Base-by-base conservation (phyloP, 2,888 invertebrate genomes). In the Drosophila nigricruria region DNA sequence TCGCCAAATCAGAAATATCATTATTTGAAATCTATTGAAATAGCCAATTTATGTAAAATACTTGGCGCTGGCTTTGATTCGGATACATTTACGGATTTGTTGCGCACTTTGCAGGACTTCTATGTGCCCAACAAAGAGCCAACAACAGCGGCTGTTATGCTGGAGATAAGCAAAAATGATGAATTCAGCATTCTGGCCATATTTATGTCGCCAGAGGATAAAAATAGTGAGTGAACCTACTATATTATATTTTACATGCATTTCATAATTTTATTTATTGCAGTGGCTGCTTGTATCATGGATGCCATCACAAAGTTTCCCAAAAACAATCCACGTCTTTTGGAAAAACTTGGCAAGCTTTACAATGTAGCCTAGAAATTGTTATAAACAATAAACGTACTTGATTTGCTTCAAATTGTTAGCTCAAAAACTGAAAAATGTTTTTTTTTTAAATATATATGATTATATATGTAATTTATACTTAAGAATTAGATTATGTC, bases 31-130 rank as follows among this genome's bases (percentile, higher is more conserved):
- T 91, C 90, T 10, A 92, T 93, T 70, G 78, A 91, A 60, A 50
- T 89, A 8, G 8, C 68, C 0, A 82, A 89, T 12, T 69, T 93
- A n/a, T 83, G 91, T 57, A 92, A 90, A 83, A 74, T 93, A 16
- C 84, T 93, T 49, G 93, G 93, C 3, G 92, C 93, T 58, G 91
- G 92, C 3, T 91, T 93, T 23, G 91, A 92, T 73, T 91, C 91
- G 1, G 91, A 92, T 2, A 92, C 91, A 0, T 81, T 92, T 8
- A 78, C 87, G 1, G 91, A 91, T 42, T 69, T 93, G 9, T 70
- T 93, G 34, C 67, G 49, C 25, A 91, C 87, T 3, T 49, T 93
- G n/a, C 85, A 83, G 16, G 89, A 92, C 20, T 91, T 69, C 42
- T 92, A 91, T 70, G 59, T 92, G 27, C 76, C 82, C 5, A 82